These are phyloP conservation scores for Cephus pulcher DNA, from an alignment of 2,888 invertebrate genomes.

Conservation along the genomic window DNA sequence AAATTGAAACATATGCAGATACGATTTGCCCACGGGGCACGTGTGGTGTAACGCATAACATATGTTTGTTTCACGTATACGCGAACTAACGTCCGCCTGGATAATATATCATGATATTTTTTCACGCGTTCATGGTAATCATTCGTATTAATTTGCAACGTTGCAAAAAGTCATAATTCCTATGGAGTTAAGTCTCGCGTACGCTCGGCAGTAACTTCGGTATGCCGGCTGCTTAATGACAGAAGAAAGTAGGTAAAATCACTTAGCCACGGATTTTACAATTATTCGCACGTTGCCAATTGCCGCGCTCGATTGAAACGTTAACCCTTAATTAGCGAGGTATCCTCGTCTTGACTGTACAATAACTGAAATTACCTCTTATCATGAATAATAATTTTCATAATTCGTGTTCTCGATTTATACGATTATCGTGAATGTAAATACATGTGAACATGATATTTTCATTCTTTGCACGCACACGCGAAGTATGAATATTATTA, in stretches of 20 bases:
- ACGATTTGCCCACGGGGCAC: not conserved
- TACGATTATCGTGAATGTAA: not conserved
- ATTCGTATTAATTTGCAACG: slow-evolving; percentile 18
- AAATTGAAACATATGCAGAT: not conserved
- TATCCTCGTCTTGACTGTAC: slow-evolving; percentile 30
- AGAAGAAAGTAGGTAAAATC: slow-evolving; percentile 20
- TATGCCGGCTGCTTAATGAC: slow-evolving; percentile 14
- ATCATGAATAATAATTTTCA: not conserved
- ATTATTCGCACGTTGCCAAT: not conserved
- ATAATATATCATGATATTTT: slow-evolving; percentile 18
- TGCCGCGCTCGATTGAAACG: slow-evolving; percentile 31
- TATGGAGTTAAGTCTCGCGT: not conserved
- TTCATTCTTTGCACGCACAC: not conserved
- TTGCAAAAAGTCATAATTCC: slow-evolving; percentile 5
- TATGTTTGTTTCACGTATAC: slow-evolving; percentile 11
- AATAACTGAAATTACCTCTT: slow-evolving; percentile 37
- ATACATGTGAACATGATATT: not conserved
- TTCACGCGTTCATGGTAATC: slow-evolving; percentile 4
- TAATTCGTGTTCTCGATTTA: not conserved
- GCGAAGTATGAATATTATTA: not conserved
- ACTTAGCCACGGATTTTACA: slow-evolving; percentile 11
- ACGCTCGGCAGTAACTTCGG: slow-evolving; percentile 2
- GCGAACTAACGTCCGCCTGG: slow-evolving; percentile 12
- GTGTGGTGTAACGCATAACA: slow-evolving; percentile 3
- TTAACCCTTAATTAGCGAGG: slow-evolving; percentile 41